Conservation (phyloP, 2,113 vertebrate species). For the Rhagologus leucostigma region DNA sequence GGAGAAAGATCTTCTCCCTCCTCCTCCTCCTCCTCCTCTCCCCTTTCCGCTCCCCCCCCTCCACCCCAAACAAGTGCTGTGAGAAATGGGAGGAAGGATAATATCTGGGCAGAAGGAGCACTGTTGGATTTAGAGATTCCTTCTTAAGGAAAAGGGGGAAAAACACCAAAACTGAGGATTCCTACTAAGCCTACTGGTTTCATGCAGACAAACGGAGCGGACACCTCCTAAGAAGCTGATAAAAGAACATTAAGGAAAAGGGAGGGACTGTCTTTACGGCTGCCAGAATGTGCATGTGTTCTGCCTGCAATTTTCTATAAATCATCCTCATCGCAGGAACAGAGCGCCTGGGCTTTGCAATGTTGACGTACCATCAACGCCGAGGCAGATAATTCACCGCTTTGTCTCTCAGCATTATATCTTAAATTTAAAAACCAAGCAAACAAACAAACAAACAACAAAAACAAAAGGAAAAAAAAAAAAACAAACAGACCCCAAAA, state of each 20-base stretch:
- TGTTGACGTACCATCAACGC: constrained; percentile 64
- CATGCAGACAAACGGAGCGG: constrained; percentile 51
- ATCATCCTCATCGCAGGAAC: constrained; percentile 68
- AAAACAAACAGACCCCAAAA: too few species aligned
- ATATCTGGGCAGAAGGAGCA: background rate
- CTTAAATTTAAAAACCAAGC: background rate
- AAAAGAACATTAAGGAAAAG: constrained; percentile 65
- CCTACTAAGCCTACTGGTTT: constrained; percentile 14
- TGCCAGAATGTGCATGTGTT: constrained; percentile 66
- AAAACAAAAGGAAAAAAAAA: fast-evolving
- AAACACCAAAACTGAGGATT: background rate
- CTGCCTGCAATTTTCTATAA: constrained; percentile 70
- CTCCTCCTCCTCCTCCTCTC: background rate
- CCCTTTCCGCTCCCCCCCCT: background rate
- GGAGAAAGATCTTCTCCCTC: constrained; percentile 44
- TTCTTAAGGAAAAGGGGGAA: background rate
- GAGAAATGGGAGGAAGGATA: constrained; percentile 4
- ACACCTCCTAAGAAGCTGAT: constrained; percentile 62
- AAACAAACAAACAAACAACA: fast-evolving
- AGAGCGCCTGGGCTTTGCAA: constrained; percentile 64
- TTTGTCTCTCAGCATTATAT: constrained; percentile 66
- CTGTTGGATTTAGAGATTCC: constrained; percentile 17
- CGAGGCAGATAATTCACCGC: constrained; percentile 69
- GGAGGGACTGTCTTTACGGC: constrained; percentile 49
- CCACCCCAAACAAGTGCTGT: background rate